Conservation (phyloP, 2,113 vertebrate genomes). For the Phaethon lepturus region DNA sequence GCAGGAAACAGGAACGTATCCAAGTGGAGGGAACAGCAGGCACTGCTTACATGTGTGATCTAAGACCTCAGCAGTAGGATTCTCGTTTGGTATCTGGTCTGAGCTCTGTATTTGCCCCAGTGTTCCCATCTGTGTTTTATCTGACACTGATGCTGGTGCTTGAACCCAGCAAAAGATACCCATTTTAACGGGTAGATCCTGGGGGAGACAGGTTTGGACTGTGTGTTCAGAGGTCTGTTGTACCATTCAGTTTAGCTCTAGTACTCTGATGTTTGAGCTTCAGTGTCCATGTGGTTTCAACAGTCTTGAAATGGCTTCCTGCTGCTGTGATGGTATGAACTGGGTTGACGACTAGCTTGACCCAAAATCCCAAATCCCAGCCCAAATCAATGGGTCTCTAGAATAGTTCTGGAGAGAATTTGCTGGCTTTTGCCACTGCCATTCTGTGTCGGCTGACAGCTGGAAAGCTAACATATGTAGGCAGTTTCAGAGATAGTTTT, state of each 20-base stretch:
- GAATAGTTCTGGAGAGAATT: neutral
- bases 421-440: neutral
- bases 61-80: neutral
- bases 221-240: neutral
- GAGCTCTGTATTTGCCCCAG: neutral
- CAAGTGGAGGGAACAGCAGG: neutral
- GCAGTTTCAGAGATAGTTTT: neutral
- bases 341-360: neutral
- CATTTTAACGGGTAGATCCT: neutral
- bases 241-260: neutral
- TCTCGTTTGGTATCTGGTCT: neutral
- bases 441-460: neutral
- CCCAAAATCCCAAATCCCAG: neutral
- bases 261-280: neutral
- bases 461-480: neutral
- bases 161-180: neutral
- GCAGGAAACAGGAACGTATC: neutral
- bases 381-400: neutral
- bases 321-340: neutral
- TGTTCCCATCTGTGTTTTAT: neutral
- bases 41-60: neutral
- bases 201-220: neutral
- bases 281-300: neutral
- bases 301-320: neutral
- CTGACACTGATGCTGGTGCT: neutral